Evolutionary conservation across 2,888 invertebrate genomes (phyloP).

Genomic region (Conomelus anceps): DNA sequence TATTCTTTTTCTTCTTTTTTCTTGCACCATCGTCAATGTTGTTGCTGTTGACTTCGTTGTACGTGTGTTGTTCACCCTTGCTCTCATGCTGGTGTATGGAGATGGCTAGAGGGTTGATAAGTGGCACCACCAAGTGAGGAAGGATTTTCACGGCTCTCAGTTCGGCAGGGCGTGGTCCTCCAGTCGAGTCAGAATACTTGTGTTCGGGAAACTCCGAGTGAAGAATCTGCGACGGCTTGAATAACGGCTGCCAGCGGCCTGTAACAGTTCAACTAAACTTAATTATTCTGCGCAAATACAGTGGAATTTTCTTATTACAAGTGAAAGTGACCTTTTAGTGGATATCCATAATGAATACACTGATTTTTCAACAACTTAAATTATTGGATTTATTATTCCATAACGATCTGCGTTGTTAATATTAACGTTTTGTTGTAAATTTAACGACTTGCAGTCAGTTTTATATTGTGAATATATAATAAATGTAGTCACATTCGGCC

Average conservation of each 20-base stretch:
- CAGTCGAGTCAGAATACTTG: conserved; percentile 8
- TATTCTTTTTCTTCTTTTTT: background rate
- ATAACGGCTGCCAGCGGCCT: conserved; percentile 36
- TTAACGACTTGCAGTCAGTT: too few relatives aligned
- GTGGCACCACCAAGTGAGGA: background rate
- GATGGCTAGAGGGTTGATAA: background rate
- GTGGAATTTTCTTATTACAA: too few relatives aligned
- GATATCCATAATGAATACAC: too few relatives aligned
- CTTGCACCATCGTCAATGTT: background rate
- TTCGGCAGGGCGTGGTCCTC: background rate
- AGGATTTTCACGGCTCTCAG: background rate
- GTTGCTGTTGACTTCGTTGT: background rate
- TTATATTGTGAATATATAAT: too few relatives aligned
- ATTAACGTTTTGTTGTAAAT: too few relatives aligned
- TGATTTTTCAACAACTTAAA: too few relatives aligned
- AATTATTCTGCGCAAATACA: too few relatives aligned
- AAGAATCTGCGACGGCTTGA: conserved; percentile 32
- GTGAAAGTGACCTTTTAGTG: too few relatives aligned
- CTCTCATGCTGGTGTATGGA: background rate
- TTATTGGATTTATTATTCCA: too few relatives aligned
- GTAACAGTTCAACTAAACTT: conserved; percentile 24
- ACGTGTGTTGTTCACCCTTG: background rate
- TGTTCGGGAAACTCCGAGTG: conserved; percentile 32
- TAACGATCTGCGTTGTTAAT: too few relatives aligned
- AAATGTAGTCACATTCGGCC: too few relatives aligned